Conservation (phyloP, 2,797 vertebrate species). For the Margarornis squamiger region DNA sequence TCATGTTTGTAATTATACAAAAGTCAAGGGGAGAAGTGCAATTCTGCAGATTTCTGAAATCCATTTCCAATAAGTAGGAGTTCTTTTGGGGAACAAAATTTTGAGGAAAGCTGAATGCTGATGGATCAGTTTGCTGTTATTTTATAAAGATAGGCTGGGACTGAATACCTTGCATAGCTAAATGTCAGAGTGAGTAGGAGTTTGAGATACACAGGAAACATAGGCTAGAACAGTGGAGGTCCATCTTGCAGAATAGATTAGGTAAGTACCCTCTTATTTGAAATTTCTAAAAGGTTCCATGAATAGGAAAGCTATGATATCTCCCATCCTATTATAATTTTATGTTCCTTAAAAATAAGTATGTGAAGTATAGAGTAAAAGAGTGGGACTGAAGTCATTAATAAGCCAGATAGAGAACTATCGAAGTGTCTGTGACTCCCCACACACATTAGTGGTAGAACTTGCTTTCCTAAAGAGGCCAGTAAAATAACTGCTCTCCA, state of each 20-base stretch:
- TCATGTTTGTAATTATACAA: conserved; percentile 69
- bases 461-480: neutral
- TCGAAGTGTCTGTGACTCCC: neutral
- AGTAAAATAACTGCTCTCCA: neutral
- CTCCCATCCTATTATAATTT: neutral
- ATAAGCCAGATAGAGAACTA: neutral
- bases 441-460: neutral
- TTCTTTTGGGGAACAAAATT: neutral
- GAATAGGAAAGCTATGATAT: neutral
- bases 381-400: neutral
- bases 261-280: neutral
- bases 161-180: neutral
- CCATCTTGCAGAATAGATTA: neutral
- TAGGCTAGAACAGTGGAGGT: too few relatives aligned
- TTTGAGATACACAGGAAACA: neutral
- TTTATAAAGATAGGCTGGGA: neutral
- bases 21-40: conserved; percentile 60
- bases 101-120: neutral
- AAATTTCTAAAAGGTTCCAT: neutral
- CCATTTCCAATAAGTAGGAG: neutral
- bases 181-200: neutral
- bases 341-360: neutral
- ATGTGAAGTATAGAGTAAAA: neutral
- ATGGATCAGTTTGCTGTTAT: neutral
- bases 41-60: conserved; percentile 23